Conservation (phyloP, 1,140 invertebrate species). For the Psix sp. region DNA sequence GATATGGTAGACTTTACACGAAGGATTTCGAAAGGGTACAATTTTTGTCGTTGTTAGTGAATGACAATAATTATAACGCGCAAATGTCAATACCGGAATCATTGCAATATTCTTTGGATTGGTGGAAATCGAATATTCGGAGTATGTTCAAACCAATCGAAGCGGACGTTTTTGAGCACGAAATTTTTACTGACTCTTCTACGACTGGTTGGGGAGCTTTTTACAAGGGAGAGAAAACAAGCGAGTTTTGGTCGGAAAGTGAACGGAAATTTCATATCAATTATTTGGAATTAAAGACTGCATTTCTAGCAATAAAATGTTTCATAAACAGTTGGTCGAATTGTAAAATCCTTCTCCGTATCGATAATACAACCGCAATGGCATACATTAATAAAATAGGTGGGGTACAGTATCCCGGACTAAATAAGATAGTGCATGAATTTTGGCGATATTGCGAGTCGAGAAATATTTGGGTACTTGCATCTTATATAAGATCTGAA, state of each 20-base stretch:
- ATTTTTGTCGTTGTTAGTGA: conserved; percentile 9
- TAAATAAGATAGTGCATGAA: conserved; percentile 25
- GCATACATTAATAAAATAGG: conserved; percentile 52
- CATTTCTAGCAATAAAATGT: conserved; percentile 18
- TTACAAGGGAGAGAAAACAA: conserved; percentile 10
- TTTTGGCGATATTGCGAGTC: conserved; percentile 38
- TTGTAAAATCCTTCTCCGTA: conserved; percentile 59
- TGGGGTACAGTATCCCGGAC: conserved; percentile 18
- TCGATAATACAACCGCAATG: conserved; percentile 57
- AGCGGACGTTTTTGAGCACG: conserved; percentile 1
- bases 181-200: conserved; percentile 36
- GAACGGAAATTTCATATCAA: conserved; percentile 38
- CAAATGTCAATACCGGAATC: not conserved
- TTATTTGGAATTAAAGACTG: conserved; percentile 30
- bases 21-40: conserved; percentile 49
- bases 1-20: conserved; percentile 38
- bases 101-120: conserved; percentile 2
- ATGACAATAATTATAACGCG: conserved; percentile 11
- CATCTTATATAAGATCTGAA: conserved; percentile 15
- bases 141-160: conserved; percentile 12
- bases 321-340: conserved; percentile 22
- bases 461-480: conserved; percentile 28
- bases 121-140: conserved; percentile 16
- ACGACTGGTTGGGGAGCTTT: conserved; percentile 25
- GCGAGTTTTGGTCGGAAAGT: conserved; percentile 15